Conservation (phyloP, 35 echinoderm and acorn worm species). For the Strongylocentrotus purpuratus region DNA sequence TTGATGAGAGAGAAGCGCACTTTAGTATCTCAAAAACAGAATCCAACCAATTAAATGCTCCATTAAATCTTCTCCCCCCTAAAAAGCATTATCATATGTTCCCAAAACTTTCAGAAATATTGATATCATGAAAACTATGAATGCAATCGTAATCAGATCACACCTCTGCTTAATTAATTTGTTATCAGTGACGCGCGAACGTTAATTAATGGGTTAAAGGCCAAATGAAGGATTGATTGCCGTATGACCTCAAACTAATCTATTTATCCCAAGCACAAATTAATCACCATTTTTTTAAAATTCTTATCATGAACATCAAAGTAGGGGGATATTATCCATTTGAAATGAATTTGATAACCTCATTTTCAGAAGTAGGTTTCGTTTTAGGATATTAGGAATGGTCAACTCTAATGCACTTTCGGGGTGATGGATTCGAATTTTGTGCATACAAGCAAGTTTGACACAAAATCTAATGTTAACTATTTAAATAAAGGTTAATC, state of each 20-base stretch:
- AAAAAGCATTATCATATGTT: not conserved
- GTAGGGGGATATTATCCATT: not conserved
- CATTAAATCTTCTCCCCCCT: not conserved
- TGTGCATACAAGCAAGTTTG: too few relatives aligned
- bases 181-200: not conserved
- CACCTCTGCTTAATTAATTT: not conserved
- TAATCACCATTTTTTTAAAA: not conserved
- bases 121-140: not conserved
- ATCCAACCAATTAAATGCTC: not conserved
- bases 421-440: too few relatives aligned
- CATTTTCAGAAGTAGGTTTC: not conserved
- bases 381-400: not conserved
- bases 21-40: not conserved
- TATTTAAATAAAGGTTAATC: not conserved
- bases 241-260: not conserved
- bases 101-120: not conserved
- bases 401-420: not conserved
- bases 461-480: not conserved
- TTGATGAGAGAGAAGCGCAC: not conserved
- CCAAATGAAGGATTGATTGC: not conserved
- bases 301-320: not conserved
- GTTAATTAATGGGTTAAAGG: not conserved
- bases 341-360: not conserved
- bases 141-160: not conserved
- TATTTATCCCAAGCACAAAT: conserved; percentile 1